These are phyloP conservation scores for Muscina levida DNA, from an alignment of 2,888 invertebrate genomes.

Conservation along the genomic window DNA sequence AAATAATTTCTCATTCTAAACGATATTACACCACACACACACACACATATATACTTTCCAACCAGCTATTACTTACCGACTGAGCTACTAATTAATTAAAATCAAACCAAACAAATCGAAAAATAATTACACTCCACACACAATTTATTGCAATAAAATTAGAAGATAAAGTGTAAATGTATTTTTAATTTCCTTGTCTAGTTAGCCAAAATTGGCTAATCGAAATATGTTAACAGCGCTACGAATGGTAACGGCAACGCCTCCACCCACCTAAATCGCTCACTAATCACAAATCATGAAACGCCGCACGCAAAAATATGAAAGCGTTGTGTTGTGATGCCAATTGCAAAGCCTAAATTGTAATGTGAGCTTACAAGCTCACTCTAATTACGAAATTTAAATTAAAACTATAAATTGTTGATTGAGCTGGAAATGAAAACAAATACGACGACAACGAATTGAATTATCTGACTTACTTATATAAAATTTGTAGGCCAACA, in stretches of 20 bases:
- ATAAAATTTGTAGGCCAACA: slow-evolving; percentile 40
- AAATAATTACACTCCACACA: background rate
- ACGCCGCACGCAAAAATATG: background rate
- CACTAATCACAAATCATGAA: background rate
- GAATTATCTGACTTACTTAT: slow-evolving; percentile 9
- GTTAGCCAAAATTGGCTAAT: slow-evolving; percentile 65
- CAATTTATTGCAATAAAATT: background rate
- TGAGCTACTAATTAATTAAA: slow-evolving; percentile 4
- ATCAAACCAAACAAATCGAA: background rate
- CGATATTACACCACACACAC: background rate
- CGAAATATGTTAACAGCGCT: slow-evolving; percentile 49
- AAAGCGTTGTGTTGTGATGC: background rate
- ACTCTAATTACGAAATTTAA: slow-evolving; percentile 7
- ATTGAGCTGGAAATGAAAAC: background rate
- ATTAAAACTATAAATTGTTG: slow-evolving; percentile 5
- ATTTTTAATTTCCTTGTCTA: slow-evolving; percentile 61
- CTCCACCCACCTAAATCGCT: slow-evolving; percentile 22
- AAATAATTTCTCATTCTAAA: background rate
- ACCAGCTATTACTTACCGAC: no score
- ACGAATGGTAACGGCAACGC: background rate
- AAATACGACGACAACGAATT: background rate
- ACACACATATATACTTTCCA: no score
- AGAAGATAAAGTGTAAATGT: background rate
- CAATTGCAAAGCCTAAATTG: slow-evolving; percentile 3
- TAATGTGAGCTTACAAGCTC: background rate